A percentile compares a stretch with the other conserved stretches of the same genome.
Evolutionary conservation across 2,113 vertebrate species (phyloP).

Genomic region (Butastur rufipennis): DNA sequence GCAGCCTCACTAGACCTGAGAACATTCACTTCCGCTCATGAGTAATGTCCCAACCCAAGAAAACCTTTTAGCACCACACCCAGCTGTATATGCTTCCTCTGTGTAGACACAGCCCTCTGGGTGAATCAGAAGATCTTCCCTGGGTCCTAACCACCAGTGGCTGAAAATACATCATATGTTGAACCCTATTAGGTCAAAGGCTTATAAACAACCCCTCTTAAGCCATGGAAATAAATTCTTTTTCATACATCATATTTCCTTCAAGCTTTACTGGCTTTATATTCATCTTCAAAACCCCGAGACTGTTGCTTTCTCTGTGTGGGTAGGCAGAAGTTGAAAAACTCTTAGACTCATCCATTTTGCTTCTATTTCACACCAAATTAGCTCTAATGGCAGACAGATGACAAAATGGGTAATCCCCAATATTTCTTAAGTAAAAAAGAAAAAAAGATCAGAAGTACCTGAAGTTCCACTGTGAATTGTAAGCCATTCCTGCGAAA

Average conservation of each 20-base stretch:
- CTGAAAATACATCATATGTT: background rate
- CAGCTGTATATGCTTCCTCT: background rate
- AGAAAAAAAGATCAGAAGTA: background rate
- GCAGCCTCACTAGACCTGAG: background rate
- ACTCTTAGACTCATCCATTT: background rate
- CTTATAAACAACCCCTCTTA: background rate
- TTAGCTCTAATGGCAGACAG: background rate
- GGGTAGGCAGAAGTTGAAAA: background rate
- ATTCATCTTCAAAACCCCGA: background rate
- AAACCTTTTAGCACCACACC: background rate
- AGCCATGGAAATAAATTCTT: background rate
- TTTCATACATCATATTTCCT: background rate
- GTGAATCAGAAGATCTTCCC: background rate
- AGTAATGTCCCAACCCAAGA: background rate
- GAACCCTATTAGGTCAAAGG: background rate
- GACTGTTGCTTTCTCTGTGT: background rate
- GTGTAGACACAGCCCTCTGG: background rate
- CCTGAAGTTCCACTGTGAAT: background rate
- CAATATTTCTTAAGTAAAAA: background rate
- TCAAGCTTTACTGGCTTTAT: background rate
- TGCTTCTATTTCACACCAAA: background rate
- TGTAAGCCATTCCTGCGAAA: background rate
- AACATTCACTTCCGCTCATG: background rate
- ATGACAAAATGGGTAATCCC: background rate
- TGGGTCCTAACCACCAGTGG: background rate